Evolutionary conservation across 2,113 vertebrate genomes (phyloP), one percentile per base, ranked within the genome.

Genomic region (Rhea pennata): DNA sequence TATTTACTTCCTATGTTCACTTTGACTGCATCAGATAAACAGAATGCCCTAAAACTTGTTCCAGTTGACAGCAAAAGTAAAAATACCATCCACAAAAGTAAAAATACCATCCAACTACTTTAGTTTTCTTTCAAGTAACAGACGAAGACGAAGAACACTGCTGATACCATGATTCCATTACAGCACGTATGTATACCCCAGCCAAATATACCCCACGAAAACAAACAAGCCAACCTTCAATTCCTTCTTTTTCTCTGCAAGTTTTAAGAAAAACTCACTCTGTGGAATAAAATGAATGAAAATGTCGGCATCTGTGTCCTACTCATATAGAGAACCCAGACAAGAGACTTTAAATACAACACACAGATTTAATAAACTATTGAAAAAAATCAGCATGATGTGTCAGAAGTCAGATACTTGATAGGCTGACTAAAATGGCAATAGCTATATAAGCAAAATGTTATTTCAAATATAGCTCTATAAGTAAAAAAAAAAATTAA

Each of bases 261-360:
- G 42, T 88, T 73, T 86, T 22, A 59, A 84, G 29, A 72, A 73
- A 48, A 83, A 54, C 11, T 39, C 15, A 48, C 42, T 10, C 6
- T 26, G 40, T 39, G 14, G 44, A 85, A 77, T 36, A 70, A 71
- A 92, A 71, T 54, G 44, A 66, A 24, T 21, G 4, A 88, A 92
- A 88, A 53, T n/a, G n/a, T 46, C 64, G 61, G 0, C 2, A 8
- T 53, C 31, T 76, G 40, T 12, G 6, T 0, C 2, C 1, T 1
- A 3, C 13, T 46, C 14, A 84, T 8, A 51, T 0, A 77, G 8
- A 93, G 12, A 80, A 92, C 90, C 5, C 13, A 77, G 13, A 1
- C n/a, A 42, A 10, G 22, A 22, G 84, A 71, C 58, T n/a, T 26
- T 40, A 58, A 17, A 7, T 33, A 50, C 1, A 11, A 66, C 5